Evolutionary conservation across 1,140 invertebrate genomes (phyloP).

Genomic region (Aphelinus atriplicis): DNA sequence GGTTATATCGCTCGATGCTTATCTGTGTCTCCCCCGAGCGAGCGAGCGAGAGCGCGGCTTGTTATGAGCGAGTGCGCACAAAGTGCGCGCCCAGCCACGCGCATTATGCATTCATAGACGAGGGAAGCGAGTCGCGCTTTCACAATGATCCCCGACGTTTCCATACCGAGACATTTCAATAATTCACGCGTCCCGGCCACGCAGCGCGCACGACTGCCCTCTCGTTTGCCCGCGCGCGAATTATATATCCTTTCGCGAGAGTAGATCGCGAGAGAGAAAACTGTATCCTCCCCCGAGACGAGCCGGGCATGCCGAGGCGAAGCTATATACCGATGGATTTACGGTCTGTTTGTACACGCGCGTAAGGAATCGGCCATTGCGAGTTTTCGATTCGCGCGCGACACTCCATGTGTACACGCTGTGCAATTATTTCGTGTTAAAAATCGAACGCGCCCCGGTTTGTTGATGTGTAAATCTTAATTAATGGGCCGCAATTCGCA

Average conservation of each 20-base stretch:
- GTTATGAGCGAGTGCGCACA: neutral
- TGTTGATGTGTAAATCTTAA: neutral
- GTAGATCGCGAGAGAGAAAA: too few relatives aligned
- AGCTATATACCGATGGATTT: slow-evolving; percentile 7
- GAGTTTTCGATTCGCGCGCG: neutral
- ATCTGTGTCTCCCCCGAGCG: slow-evolving; percentile 2
- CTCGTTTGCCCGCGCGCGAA: slow-evolving; percentile 8
- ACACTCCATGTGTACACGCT: too few relatives aligned
- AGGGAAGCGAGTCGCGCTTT: slow-evolving; percentile 30
- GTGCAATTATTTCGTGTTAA: slow-evolving; percentile 5
- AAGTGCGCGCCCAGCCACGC: slow-evolving; percentile 7
- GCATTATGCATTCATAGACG: slow-evolving; percentile 37
- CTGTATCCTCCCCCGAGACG: too few relatives aligned
- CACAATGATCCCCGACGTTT: slow-evolving; percentile 35
- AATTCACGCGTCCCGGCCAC: slow-evolving; percentile 19
- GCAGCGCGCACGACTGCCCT: neutral
- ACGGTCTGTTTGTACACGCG: slow-evolving; percentile 15
- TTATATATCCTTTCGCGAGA: too few relatives aligned
- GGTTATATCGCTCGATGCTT: slow-evolving; percentile 1
- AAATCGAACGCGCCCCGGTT: neutral
- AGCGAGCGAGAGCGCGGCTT: too few relatives aligned
- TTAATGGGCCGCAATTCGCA: neutral
- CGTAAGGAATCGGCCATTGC: slow-evolving; percentile 29
- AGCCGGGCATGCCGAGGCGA: too few relatives aligned
- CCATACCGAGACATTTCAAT: slow-evolving; percentile 37